A percentile compares a stretch with the other conserved stretches of the same genome.
These are phyloP conservation scores for Cromileptes altivelis DNA, from an alignment of 2,113 vertebrate genomes.

Conservation along the genomic window DNA sequence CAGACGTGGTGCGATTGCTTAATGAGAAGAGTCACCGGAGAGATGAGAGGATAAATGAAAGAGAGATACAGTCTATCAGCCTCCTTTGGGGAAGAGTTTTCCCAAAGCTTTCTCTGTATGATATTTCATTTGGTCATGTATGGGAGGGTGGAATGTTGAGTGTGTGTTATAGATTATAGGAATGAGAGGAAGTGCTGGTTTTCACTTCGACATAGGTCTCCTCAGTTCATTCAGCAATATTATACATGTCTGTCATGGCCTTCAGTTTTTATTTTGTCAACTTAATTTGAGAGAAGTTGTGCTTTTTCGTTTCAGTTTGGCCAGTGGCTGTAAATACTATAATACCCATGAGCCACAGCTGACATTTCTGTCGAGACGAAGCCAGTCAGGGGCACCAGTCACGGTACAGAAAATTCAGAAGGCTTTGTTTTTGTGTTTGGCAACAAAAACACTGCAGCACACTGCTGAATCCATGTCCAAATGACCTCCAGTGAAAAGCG, in stretches of 20 bases:
- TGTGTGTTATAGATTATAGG: neutral
- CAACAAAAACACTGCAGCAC: neutral
- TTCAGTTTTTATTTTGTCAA: neutral
- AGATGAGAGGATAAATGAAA: slow-evolving; percentile 60
- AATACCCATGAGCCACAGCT: neutral
- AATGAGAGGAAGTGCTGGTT: neutral
- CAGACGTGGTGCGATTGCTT: slow-evolving; percentile 58
- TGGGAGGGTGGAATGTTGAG: neutral
- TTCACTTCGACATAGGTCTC: no score
- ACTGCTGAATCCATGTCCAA: no score
- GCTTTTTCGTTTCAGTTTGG: neutral
- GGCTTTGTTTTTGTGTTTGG: neutral
- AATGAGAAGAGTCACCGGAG: slow-evolving; percentile 65
- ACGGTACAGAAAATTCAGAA: neutral
- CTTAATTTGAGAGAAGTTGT: neutral
- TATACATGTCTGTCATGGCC: neutral
- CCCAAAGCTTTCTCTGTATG: slow-evolving; percentile 13
- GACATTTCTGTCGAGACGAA: neutral
- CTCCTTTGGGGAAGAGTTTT: slow-evolving; percentile 43
- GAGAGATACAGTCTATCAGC: slow-evolving; percentile 23
- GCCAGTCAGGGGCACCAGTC: neutral
- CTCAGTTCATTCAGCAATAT: no score
- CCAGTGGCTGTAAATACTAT: neutral
- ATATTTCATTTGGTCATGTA: slow-evolving; percentile 23
- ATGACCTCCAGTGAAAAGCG: no score